phyloP scores from a whole-genome alignment of 2,888 invertebrate species.

The Caradrina kadenii region DNA sequence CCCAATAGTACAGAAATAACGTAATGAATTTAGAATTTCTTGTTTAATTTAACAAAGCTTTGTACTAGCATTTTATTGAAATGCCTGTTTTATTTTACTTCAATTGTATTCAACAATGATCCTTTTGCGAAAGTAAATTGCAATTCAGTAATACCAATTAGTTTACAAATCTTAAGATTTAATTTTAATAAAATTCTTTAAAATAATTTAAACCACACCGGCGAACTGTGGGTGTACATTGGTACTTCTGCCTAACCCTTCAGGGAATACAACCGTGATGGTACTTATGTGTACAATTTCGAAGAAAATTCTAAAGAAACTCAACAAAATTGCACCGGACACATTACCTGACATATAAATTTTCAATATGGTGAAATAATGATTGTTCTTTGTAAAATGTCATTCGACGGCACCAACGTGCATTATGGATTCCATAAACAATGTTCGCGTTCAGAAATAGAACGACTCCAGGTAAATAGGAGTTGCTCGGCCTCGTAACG shows the following conservation, averaged over 20 bases:
- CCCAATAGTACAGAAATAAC: constrained; percentile 39
- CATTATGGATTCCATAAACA: constrained; percentile 88
- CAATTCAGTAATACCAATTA: constrained; percentile 7
- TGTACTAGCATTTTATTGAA: constrained; percentile 21
- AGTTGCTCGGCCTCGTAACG: constrained; percentile 69
- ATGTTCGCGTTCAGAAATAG: constrained; percentile 83
- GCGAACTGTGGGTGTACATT: too few relatives aligned
- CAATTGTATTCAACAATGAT: constrained; percentile 17
- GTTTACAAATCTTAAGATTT: background rate
- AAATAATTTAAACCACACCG: background rate
- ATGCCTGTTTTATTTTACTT: background rate
- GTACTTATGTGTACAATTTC: too few relatives aligned
- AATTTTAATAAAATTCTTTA: background rate
- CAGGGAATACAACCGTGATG: too few relatives aligned
- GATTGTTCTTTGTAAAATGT: constrained; percentile 79
- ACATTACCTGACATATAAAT: constrained; percentile 52
- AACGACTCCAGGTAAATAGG: constrained; percentile 78
- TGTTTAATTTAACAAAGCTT: constrained; percentile 27
- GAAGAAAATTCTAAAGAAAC: constrained; percentile 3
- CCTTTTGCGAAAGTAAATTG: constrained; percentile 7
- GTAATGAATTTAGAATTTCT: constrained; percentile 38
- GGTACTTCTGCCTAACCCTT: too few relatives aligned
- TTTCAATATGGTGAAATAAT: constrained; percentile 61
- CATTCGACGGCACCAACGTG: constrained; percentile 72
- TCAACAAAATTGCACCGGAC: constrained; percentile 41